These are phyloP conservation scores for Melolontha melolontha DNA, from an alignment of 2,888 invertebrate species.

Conservation along the genomic window DNA sequence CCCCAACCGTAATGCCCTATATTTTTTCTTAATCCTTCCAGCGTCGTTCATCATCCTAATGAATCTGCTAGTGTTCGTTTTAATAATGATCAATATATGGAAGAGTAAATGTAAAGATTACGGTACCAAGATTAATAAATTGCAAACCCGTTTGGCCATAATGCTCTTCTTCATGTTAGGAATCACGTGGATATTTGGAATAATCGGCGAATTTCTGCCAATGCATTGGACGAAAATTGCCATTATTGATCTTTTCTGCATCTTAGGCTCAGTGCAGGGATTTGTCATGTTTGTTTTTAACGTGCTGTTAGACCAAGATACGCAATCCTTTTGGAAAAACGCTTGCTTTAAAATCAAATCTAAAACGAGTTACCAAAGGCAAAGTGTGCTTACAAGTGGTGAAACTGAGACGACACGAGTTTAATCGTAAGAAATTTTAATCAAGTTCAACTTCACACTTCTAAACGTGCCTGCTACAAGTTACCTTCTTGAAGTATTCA, in stretches of 20 bases:
- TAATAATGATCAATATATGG: slow-evolving; percentile 29
- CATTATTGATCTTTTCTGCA: slow-evolving; percentile 18
- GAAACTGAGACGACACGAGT: too few relatives aligned
- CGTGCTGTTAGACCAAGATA: slow-evolving; percentile 7
- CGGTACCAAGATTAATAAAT: slow-evolving; percentile 11
- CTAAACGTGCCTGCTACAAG: too few relatives aligned
- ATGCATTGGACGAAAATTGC: slow-evolving; percentile 24
- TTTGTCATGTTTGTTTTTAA: slow-evolving; percentile 35
- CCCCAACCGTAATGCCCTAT: slow-evolving; percentile 18
- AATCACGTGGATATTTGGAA: slow-evolving; percentile 38
- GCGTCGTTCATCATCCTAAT: slow-evolving; percentile 21
- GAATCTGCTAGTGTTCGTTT: slow-evolving; percentile 22
- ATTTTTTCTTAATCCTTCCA: slow-evolving; percentile 29
- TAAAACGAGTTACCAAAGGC: too few relatives aligned
- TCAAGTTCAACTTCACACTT: too few relatives aligned
- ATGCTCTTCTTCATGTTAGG: slow-evolving; percentile 39
- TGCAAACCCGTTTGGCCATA: slow-evolving; percentile 19
- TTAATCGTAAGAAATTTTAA: too few relatives aligned
- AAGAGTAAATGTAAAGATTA: slow-evolving; percentile 25
- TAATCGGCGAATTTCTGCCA: slow-evolving; percentile 21
- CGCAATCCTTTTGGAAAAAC: slow-evolving; percentile 19
- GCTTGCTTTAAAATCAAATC: background rate
- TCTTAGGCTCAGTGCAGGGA: slow-evolving; percentile 32
- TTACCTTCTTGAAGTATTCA: too few relatives aligned
- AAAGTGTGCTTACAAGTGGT: too few relatives aligned